Percentiles rank a stretch among this genome's conserved stretches.
phyloP scores from a whole-genome alignment of 2,113 vertebrate species.

The Salminus brasiliensis region DNA sequence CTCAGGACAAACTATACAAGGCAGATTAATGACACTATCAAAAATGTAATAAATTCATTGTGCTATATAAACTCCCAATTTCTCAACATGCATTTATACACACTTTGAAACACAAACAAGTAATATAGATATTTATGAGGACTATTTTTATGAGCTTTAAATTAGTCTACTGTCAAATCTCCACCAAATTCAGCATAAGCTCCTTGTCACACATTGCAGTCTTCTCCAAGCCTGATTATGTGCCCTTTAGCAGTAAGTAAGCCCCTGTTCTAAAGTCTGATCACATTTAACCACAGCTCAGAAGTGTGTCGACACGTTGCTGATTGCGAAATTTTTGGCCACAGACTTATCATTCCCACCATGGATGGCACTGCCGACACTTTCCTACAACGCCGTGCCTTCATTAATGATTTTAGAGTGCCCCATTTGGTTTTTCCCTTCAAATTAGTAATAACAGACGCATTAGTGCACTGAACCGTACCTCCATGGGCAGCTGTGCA shows the following conservation, averaged over 20 bases:
- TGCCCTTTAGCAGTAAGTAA: neutral
- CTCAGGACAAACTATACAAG: too few relatives aligned
- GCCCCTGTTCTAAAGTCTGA: constrained; percentile 9
- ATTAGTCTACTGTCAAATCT: neutral
- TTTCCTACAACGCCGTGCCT: neutral
- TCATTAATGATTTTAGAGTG: neutral
- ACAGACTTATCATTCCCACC: neutral
- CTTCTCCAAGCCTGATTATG: neutral
- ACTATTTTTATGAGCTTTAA: too few relatives aligned
- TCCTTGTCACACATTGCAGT: neutral
- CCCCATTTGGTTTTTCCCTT: constrained; percentile 10
- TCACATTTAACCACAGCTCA: neutral
- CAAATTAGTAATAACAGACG: constrained; percentile 29
- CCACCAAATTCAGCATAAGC: neutral
- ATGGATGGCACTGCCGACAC: neutral
- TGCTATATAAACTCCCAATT: too few relatives aligned
- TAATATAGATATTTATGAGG: too few relatives aligned
- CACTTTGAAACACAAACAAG: too few relatives aligned
- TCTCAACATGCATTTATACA: too few relatives aligned
- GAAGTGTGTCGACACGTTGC: neutral
- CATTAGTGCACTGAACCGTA: constrained; percentile 24
- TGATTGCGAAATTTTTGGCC: neutral
- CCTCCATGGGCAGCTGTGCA: constrained; percentile 24
- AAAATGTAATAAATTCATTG: too few relatives aligned
- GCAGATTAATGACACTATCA: too few relatives aligned